Conservation (phyloP, 2,888 invertebrate species). For the Acanthosepion esculentum region DNA sequence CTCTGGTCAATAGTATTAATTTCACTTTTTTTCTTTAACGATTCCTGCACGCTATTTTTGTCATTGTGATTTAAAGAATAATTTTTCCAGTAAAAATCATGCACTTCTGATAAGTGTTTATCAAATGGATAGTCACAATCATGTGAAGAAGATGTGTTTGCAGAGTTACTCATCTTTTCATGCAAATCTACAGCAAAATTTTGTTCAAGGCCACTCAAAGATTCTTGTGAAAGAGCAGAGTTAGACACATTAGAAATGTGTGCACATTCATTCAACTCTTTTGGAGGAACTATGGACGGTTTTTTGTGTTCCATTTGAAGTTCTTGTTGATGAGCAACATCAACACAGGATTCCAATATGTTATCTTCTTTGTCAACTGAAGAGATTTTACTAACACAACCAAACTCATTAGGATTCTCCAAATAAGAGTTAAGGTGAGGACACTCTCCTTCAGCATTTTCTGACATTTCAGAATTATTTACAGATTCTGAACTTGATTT, state of each 20-base stretch:
- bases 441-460: conserved; percentile 25
- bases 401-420: neutral
- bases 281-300: conserved; percentile 43
- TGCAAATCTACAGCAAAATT: conserved; percentile 40
- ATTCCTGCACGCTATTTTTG: neutral
- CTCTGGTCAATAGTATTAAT: neutral
- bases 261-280: conserved; percentile 21
- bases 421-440: conserved; percentile 17
- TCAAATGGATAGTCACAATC: conserved; percentile 24
- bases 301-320: conserved; percentile 23
- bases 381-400: conserved; percentile 41
- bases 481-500: conserved; percentile 37
- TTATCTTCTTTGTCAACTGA: neutral
- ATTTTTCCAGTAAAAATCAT: neutral
- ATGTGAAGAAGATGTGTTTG: neutral
- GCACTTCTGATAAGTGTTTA: conserved; percentile 43
- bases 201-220: conserved; percentile 42
- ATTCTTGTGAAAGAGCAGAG: conserved; percentile 44
- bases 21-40: neutral
- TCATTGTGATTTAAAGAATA: neutral
- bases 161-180: conserved; percentile 24
- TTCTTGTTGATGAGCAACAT: neutral
- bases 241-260: neutral
- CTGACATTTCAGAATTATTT: neutral
- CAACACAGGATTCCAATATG: neutral